Conservation (phyloP, 2,888 invertebrate genomes). For the Orchesella flavescens region DNA sequence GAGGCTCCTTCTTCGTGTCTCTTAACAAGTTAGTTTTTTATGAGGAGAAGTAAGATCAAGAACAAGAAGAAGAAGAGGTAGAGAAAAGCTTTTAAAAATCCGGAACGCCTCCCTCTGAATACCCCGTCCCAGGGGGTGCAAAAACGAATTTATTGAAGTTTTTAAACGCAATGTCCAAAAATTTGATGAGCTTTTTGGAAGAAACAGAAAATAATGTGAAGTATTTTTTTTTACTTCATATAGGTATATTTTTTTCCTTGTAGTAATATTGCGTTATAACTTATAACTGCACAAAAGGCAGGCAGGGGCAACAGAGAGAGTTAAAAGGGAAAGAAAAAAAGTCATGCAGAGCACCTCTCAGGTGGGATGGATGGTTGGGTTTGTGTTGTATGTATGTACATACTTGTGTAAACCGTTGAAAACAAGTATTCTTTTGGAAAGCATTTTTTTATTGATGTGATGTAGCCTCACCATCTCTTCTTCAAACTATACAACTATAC, state of each 20-base stretch:
- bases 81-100: constrained; percentile 26
- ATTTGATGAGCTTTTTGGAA: constrained; percentile 68
- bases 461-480: constrained; percentile 27
- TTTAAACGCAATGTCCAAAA: constrained; percentile 67
- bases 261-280: constrained; percentile 19
- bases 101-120: constrained; percentile 59
- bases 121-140: constrained; percentile 65
- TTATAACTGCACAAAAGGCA: constrained; percentile 25
- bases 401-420: background rate
- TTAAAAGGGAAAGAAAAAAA: constrained; percentile 16
- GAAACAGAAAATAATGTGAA: constrained; percentile 1
- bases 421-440: constrained; percentile 23
- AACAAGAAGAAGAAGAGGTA: background rate
- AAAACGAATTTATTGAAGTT: constrained; percentile 70
- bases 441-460: constrained; percentile 9
- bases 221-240: background rate
- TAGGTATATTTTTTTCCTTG: no score
- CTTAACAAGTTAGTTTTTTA: background rate
- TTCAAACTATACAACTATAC: constrained; percentile 26
- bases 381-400: background rate
- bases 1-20: background rate
- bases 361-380: background rate
- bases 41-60: background rate
- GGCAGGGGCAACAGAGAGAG: background rate
- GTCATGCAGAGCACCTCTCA: constrained; percentile 51